These are phyloP conservation scores for Brienomyrus brachyistius DNA, from an alignment of 2,113 vertebrate species.

Conservation along the genomic window DNA sequence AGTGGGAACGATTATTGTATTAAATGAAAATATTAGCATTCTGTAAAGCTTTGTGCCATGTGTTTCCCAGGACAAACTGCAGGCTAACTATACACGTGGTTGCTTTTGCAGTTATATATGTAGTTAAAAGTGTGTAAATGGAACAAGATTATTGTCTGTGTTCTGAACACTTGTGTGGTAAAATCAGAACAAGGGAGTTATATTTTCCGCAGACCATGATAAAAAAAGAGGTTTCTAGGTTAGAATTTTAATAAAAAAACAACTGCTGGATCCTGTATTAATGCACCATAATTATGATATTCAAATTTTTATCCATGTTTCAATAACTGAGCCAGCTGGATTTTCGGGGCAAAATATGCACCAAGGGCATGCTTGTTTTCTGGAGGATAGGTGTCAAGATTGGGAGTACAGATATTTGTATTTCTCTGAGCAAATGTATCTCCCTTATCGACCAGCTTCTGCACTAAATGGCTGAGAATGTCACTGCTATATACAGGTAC, in stretches of 20 bases:
- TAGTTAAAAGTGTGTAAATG: background rate
- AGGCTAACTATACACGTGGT: background rate
- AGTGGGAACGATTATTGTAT: background rate
- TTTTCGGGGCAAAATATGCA: background rate
- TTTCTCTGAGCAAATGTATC: background rate
- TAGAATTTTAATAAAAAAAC: slow-evolving; percentile 34
- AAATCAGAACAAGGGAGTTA: background rate
- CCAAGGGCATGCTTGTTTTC: background rate
- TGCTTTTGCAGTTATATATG: background rate
- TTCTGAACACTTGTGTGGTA: background rate
- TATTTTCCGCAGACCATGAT: slow-evolving; percentile 9
- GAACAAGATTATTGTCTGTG: background rate
- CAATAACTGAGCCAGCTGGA: background rate
- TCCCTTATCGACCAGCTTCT: background rate
- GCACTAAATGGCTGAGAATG: background rate
- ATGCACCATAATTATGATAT: background rate
- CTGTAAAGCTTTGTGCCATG: background rate
- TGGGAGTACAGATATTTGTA: background rate
- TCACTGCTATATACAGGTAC: background rate
- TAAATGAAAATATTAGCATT: background rate
- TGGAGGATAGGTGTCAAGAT: background rate
- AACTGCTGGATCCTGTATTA: background rate
- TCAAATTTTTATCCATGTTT: background rate
- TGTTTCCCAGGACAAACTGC: background rate
- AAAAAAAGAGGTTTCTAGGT: slow-evolving; percentile 21